These are phyloP conservation scores for Leuctra nigra DNA, from an alignment of 2,888 invertebrate genomes.

Conservation along the genomic window DNA sequence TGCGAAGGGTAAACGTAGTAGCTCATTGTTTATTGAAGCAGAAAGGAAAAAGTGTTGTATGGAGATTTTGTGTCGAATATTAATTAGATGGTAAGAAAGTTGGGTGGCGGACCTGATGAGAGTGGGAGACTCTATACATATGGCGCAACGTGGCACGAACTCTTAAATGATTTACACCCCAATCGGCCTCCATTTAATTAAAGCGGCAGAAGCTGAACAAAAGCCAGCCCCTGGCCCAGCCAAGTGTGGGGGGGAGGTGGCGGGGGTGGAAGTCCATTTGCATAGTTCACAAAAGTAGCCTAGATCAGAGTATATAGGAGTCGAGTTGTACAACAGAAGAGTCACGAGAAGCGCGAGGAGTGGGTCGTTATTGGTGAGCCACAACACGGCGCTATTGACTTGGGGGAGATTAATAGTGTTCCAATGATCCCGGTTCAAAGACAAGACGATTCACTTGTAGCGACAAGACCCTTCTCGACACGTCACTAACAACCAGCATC, in stretches of 20 bases:
- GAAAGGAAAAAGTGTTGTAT: too few relatives aligned
- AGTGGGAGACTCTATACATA: conserved; percentile 10
- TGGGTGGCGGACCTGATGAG: too few relatives aligned
- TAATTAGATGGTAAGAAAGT: too few relatives aligned
- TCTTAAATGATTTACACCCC: conserved; percentile 26
- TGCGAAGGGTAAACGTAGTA: too few relatives aligned
- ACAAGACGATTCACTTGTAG: background rate
- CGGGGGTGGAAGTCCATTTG: conserved; percentile 21
- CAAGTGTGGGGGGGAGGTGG: background rate
- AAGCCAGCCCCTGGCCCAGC: conserved; percentile 19
- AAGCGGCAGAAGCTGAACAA: conserved; percentile 22
- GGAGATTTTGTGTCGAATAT: too few relatives aligned
- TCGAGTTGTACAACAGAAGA: too few relatives aligned
- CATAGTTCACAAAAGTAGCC: conserved; percentile 25
- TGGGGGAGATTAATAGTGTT: background rate
- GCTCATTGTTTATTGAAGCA: too few relatives aligned
- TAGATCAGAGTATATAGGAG: conserved; percentile 7
- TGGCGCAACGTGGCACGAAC: conserved; percentile 15
- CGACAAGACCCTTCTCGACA: too few relatives aligned
- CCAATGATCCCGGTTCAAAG: too few relatives aligned
- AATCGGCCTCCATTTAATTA: conserved; percentile 26
- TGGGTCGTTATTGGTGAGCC: conserved; percentile 5
- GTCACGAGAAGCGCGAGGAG: conserved; percentile 4
- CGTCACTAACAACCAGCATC: too few relatives aligned
- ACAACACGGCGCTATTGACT: conserved; percentile 3